Base-by-base conservation (phyloP, 1,140 invertebrate genomes). In the Stegodyphus mimosarum region DNA sequence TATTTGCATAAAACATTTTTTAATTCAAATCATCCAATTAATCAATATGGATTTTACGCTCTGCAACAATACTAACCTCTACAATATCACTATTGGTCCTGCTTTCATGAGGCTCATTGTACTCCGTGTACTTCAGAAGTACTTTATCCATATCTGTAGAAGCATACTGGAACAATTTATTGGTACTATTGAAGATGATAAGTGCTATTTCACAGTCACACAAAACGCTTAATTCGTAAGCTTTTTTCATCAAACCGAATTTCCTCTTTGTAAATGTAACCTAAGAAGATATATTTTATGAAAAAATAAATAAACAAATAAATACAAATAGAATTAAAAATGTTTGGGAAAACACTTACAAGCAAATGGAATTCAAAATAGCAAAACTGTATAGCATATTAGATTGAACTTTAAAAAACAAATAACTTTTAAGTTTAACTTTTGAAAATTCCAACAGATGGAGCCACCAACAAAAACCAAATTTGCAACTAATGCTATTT, bases 171-270 rank as follows among this genome's bases (percentile, higher is more conserved):
- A 99, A 99, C 86, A 99, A 93, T 92, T 99, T 99, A 93, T 99
- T 99, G 91, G 96, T 97, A 89, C 96, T 98, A 92, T 98, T 99
- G 93, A 99, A 99, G 90, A 99, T 99, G 91, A 99, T 99, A 85
- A 99, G 93, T 4, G 98, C 99, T 86, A 99, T 99, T 92, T 99
- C 99, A 91, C 99, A 99, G 91, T 99, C 99, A 91, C 99, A 99
- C 53, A 99, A 93, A 50, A 99, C 98, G 89, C 97, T 98, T 89
- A 99, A 91, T 91, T 99, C 98, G 90, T 99, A 99, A 13, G 98
- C 98, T 91, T 99, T 99, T 92, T 99, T 99, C 98, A 99, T 99
- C 73, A 99, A 95, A 86, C 98, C 98, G 91, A 99, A 99, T 93
- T 99, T 99, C 87, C 98, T 94, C 92, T 99, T 99, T 91, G 99